A percentile compares a stretch with the other conserved stretches of the same genome.
These are phyloP conservation scores for Chironomus tepperi DNA, from an alignment of 1,140 invertebrate genomes.

Conservation along the genomic window DNA sequence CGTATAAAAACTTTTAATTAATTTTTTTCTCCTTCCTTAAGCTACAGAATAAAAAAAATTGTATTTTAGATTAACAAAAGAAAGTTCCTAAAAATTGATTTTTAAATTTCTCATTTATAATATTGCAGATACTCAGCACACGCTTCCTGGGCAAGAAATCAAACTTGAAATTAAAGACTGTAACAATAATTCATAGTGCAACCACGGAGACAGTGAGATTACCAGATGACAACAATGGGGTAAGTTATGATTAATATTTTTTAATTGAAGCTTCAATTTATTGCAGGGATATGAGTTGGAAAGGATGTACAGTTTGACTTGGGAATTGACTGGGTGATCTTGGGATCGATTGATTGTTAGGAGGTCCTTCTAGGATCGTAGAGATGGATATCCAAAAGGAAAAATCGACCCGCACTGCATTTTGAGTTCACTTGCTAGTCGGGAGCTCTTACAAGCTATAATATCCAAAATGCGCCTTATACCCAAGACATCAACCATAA, in stretches of 20 bases:
- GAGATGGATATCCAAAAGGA: too few species aligned
- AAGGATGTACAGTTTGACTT: too few species aligned
- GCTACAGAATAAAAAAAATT: conserved; percentile 22
- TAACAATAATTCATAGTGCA: conserved; percentile 77
- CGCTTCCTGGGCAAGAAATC: conserved; percentile 65
- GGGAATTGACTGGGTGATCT: too few species aligned
- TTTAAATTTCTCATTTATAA: conserved; percentile 28
- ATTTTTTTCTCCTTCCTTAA: not conserved
- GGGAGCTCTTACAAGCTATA: too few species aligned
- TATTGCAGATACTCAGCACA: conserved; percentile 66
- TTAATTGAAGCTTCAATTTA: not conserved
- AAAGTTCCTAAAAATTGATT: not conserved
- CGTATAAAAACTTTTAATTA: conserved; percentile 23
- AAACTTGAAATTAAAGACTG: conserved; percentile 67
- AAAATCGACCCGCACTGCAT: too few species aligned
- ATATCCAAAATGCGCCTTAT: too few species aligned
- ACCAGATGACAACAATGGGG: conserved; percentile 61
- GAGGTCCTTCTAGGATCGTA: too few species aligned
- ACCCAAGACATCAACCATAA: too few species aligned
- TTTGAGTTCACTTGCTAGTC: too few species aligned
- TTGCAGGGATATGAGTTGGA: not conserved
- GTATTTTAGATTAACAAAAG: not conserved
- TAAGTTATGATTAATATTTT: conserved; percentile 33
- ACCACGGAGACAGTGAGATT: conserved; percentile 74
- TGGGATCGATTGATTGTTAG: too few species aligned